These are phyloP conservation scores for Drosophila subsilvestris DNA, from an alignment of 2,888 invertebrate genomes.

Conservation along the genomic window DNA sequence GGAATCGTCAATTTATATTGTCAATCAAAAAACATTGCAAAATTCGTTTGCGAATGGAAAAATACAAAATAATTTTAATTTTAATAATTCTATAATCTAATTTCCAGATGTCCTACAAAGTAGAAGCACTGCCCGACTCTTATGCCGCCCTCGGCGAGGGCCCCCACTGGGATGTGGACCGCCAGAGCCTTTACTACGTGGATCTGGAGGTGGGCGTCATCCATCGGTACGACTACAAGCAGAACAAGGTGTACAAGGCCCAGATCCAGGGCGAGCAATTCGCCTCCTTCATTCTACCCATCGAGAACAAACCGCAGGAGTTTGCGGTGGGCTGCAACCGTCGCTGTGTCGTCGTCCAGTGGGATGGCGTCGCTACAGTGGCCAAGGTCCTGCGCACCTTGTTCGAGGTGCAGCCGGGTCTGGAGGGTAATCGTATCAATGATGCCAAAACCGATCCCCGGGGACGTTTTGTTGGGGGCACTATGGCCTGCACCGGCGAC, in stretches of 20 bases:
- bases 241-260: constrained; percentile 85
- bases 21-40: neutral
- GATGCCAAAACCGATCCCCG: constrained; percentile 92
- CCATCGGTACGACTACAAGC: constrained; percentile 81
- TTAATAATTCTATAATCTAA: neutral
- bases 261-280: constrained; percentile 84
- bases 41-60: neutral
- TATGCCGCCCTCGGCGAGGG: constrained; percentile 87
- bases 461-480: constrained; percentile 90
- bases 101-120: constrained; percentile 82
- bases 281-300: constrained; percentile 87
- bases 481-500: constrained; percentile 80
- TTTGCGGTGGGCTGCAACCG: constrained; percentile 88
- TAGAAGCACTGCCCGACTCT: constrained; percentile 82
- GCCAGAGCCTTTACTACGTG: constrained; percentile 88
- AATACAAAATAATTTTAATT: neutral
- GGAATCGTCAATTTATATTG: constrained; percentile 3
- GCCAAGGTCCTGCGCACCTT: constrained; percentile 85
- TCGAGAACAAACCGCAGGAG: constrained; percentile 86
- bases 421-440: constrained; percentile 87
- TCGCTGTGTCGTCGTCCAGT: constrained; percentile 86
- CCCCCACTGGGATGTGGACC: constrained; percentile 88
- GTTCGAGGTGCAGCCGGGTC: constrained; percentile 85
- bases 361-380: constrained; percentile 87
- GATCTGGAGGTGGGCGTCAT: constrained; percentile 85